phyloP scores from a whole-genome alignment of 2,797 vertebrate genomes.

The Sandelia bainsii region DNA sequence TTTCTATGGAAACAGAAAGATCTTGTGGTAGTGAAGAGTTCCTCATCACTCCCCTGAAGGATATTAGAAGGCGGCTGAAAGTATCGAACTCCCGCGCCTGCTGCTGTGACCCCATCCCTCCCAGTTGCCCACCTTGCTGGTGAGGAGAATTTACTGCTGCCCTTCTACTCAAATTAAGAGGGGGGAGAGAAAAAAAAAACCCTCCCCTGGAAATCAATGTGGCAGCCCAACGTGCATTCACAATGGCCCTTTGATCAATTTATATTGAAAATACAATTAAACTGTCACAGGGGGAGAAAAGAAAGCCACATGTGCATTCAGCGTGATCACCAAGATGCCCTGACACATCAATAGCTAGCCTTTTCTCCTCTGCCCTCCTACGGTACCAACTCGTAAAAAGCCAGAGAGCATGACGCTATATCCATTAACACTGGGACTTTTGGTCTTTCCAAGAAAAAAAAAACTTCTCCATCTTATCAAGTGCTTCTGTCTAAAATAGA shows the following conservation, averaged over 20 bases:
- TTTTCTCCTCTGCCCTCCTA: conserved; percentile 67
- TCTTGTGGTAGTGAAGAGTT: conserved; percentile 57
- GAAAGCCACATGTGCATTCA: conserved; percentile 72
- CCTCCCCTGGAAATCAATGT: conserved; percentile 76
- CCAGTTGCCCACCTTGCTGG: conserved; percentile 49
- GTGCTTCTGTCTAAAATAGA: conserved; percentile 6
- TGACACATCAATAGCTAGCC: conserved; percentile 63
- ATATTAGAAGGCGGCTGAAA: conserved; percentile 55
- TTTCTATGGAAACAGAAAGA: conserved; percentile 77
- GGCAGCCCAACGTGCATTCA: conserved; percentile 71
- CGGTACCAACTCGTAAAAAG: conserved; percentile 55
- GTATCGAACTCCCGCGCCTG: conserved; percentile 54
- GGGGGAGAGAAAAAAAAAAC: conserved; percentile 17
- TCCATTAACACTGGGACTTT: conserved; percentile 49
- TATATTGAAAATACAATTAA: conserved; percentile 84
- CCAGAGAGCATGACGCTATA: conserved; percentile 58
- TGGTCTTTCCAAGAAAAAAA: conserved; percentile 31
- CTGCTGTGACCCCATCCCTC: conserved; percentile 61
- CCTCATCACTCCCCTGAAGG: conserved; percentile 54
- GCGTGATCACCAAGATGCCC: conserved; percentile 63
- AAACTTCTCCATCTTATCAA: conserved; percentile 10
- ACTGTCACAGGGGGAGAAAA: conserved; percentile 67
- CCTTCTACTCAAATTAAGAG: conserved; percentile 73
- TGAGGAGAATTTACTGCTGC: conserved; percentile 69
- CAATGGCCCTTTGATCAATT: conserved; percentile 80